phyloP scores from a whole-genome alignment of 1,140 invertebrate species.

The Helicoverpa armigera region DNA sequence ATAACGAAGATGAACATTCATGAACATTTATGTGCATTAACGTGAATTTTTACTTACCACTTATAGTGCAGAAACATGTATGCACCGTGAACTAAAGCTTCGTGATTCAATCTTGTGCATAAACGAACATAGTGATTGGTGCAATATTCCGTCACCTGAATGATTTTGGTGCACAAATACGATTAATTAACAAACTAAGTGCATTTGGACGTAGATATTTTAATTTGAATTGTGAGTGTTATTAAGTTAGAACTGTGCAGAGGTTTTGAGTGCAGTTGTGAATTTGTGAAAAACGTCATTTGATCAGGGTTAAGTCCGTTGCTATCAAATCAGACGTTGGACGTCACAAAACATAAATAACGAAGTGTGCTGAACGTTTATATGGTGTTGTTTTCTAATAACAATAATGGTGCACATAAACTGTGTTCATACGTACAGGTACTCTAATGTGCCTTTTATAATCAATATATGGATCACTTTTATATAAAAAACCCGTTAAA shows the following conservation, averaged over 20 bases:
- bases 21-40: slow-evolving; percentile 49
- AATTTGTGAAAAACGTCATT: slow-evolving; percentile 9
- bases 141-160: slow-evolving; percentile 69
- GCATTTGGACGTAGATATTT: slow-evolving; percentile 13
- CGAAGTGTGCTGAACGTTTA: slow-evolving; percentile 7
- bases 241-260: slow-evolving; percentile 12
- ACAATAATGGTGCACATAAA: slow-evolving; percentile 1
- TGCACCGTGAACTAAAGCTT: slow-evolving; percentile 55
- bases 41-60: slow-evolving; percentile 38
- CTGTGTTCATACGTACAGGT: not conserved
- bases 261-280: slow-evolving; percentile 24
- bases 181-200: slow-evolving; percentile 44
- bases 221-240: not conserved
- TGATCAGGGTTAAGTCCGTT: slow-evolving; percentile 21
- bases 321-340: slow-evolving; percentile 21
- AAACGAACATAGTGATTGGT: slow-evolving; percentile 64
- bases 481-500: not conserved
- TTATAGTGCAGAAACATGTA: slow-evolving; percentile 44
- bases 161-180: slow-evolving; percentile 39
- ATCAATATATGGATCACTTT: slow-evolving; percentile 21
- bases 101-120: slow-evolving; percentile 64
- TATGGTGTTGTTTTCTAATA: slow-evolving; percentile 5
- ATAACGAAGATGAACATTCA: not conserved
- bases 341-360: slow-evolving; percentile 9
- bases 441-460: not conserved